Percentiles rank a stretch among this genome's conserved stretches.
Evolutionary conservation across 2,113 vertebrate species (phyloP).

Genomic region (Hippoglossus stenolepis): DNA sequence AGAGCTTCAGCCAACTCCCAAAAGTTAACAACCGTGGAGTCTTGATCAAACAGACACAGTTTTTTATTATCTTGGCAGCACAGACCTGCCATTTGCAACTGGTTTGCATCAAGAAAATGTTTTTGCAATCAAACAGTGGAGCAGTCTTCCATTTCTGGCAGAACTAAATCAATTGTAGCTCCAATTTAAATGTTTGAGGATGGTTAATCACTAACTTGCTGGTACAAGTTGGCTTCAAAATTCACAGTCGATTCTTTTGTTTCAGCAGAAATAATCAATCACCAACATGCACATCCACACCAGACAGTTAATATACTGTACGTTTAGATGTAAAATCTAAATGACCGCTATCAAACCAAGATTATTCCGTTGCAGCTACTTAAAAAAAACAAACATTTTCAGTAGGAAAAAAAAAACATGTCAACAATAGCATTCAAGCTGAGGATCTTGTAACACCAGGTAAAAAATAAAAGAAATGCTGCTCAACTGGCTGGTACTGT

Average conservation of each 20-base stretch:
- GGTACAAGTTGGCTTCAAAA: neutral
- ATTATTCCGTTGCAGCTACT: neutral
- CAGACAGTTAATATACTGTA: neutral
- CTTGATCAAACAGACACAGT: slow-evolving; percentile 64
- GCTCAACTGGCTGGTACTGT: slow-evolving; percentile 54
- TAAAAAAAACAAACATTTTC: too few relatives aligned
- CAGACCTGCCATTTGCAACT: slow-evolving; percentile 1
- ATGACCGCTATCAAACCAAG: neutral
- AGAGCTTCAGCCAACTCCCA: slow-evolving; percentile 44
- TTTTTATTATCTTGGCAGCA: slow-evolving; percentile 38
- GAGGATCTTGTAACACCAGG: slow-evolving; percentile 36
- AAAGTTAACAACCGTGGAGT: slow-evolving; percentile 43
- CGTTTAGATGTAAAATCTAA: neutral
- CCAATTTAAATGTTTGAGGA: slow-evolving; percentile 28
- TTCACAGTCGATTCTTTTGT: slow-evolving; percentile 42
- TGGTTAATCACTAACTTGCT: slow-evolving; percentile 55
- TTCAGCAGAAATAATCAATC: slow-evolving; percentile 15
- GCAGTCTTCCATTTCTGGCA: slow-evolving; percentile 16
- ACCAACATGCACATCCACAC: neutral
- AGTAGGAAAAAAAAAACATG: slow-evolving; percentile 1
- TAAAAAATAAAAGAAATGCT: slow-evolving; percentile 54
- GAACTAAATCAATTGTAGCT: slow-evolving; percentile 36
- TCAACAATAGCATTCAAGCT: neutral
- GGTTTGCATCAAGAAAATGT: slow-evolving; percentile 25
- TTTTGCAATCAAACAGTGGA: neutral